Conservation (phyloP, 2,797 vertebrate species). For the Mionectes olivaceus region DNA sequence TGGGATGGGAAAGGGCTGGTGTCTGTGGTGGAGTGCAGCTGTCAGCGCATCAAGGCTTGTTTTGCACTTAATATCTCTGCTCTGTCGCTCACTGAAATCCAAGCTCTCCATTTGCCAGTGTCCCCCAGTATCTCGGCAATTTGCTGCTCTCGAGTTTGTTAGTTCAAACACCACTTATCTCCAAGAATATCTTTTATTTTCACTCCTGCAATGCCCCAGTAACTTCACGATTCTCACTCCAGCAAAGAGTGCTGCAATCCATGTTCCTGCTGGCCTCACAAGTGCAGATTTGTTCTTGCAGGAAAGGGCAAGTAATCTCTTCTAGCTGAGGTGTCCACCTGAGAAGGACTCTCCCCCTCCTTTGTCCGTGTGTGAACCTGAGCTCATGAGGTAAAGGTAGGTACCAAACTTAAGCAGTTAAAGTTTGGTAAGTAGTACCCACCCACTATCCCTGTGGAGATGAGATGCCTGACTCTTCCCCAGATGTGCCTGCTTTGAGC, state of each 20-base stretch:
- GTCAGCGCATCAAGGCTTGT: background rate
- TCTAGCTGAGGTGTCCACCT: background rate
- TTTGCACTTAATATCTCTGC: background rate
- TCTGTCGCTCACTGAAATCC: background rate
- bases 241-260: background rate
- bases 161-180: background rate
- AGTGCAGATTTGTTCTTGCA: background rate
- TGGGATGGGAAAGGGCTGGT: background rate
- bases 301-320: background rate
- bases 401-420: background rate
- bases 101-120: background rate
- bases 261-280: background rate
- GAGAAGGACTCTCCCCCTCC: too few species aligned
- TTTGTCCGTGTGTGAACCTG: rapidly evolving
- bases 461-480: background rate
- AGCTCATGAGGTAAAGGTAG: background rate
- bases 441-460: rapidly evolving
- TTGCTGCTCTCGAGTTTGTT: background rate
- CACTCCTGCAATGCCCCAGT: background rate
- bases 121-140: background rate
- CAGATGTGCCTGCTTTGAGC: background rate
- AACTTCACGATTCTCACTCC: background rate
- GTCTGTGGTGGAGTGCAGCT: background rate
- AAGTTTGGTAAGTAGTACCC: background rate
- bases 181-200: background rate